phyloP scores from a whole-genome alignment of 2,113 vertebrate species.

The Catharus fuscescens region DNA sequence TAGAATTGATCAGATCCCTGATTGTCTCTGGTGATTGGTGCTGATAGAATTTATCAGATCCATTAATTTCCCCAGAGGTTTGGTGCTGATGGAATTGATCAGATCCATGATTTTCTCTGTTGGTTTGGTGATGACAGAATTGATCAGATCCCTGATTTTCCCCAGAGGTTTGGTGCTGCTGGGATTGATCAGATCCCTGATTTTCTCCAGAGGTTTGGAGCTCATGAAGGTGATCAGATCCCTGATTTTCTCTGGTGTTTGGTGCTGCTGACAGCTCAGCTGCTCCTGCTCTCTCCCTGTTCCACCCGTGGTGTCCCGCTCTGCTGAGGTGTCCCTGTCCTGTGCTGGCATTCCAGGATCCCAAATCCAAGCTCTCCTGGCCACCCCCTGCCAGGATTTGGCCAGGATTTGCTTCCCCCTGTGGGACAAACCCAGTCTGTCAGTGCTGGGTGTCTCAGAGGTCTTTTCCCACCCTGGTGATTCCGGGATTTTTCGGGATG shows the following conservation, averaged over 20 bases:
- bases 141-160: not conserved
- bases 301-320: rapidly evolving
- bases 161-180: not conserved
- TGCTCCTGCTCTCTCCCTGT: not conserved
- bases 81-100: not conserved
- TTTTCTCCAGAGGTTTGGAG: not conserved
- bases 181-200: not conserved
- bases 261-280: not conserved
- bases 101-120: not conserved
- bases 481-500: not conserved
- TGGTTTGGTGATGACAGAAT: not conserved
- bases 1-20: not conserved
- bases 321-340: not conserved
- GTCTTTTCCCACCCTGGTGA: rapidly evolving
- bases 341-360: rapidly evolving
- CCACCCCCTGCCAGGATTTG: not conserved
- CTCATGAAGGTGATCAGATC: no score
- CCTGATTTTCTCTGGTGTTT: not conserved
- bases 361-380: not conserved
- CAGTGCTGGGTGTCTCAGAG: not conserved
- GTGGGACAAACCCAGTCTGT: not conserved
- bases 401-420: not conserved
- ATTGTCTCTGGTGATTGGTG: not conserved
- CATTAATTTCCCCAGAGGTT: rapidly evolving
- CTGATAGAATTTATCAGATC: not conserved